Percentiles rank a stretch among this genome's conserved stretches.
Evolutionary conservation across 2,113 vertebrate species (phyloP).

Genomic region (Hydrolagus affinis): DNA sequence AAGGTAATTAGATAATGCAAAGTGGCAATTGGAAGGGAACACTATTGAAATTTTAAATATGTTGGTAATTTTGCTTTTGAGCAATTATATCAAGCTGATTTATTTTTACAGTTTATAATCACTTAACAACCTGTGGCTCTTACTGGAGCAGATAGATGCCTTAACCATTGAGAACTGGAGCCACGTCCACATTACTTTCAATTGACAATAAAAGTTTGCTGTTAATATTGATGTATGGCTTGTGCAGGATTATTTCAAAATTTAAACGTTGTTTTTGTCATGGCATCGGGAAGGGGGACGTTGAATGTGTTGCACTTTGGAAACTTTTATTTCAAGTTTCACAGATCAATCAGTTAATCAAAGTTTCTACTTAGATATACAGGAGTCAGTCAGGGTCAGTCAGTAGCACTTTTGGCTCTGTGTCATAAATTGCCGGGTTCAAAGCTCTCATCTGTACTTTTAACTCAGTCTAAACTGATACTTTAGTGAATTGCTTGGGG

Average conservation of each 20-base stretch:
- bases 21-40: constrained; percentile 68
- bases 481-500: too few relatives aligned
- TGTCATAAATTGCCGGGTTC: too few relatives aligned
- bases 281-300: too few relatives aligned
- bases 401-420: too few relatives aligned
- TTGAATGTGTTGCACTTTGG: background rate
- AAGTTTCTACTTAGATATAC: background rate
- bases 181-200: constrained; percentile 46
- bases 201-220: constrained; percentile 52
- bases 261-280: too few relatives aligned
- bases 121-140: constrained; percentile 66
- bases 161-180: constrained; percentile 52
- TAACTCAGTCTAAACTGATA: too few relatives aligned
- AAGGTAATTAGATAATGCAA: constrained; percentile 84
- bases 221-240: constrained; percentile 45
- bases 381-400: too few relatives aligned
- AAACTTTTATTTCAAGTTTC: background rate
- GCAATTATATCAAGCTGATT: constrained; percentile 72
- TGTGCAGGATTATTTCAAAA: constrained; percentile 36
- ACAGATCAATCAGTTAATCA: background rate
- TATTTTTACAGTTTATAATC: constrained; percentile 66
- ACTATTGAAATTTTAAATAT: constrained; percentile 63
- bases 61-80: constrained; percentile 61
- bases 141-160: constrained; percentile 40
- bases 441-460: too few relatives aligned